These are phyloP conservation scores for Rotaria macrura DNA, from an alignment of 2,888 invertebrate species.

Conservation along the genomic window DNA sequence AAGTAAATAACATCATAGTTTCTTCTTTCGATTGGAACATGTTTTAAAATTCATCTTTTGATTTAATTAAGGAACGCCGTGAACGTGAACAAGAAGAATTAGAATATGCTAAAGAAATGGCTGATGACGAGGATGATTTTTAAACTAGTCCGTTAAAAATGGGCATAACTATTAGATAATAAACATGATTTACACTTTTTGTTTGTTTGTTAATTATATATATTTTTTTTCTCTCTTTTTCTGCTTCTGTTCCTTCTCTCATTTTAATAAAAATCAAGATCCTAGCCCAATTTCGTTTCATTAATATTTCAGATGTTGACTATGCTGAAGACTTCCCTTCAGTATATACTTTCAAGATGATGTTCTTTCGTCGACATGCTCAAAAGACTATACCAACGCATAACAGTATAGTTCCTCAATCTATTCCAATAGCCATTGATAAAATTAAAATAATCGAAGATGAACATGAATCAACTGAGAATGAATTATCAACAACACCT, in stretches of 20 bases:
- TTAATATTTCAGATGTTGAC: background rate
- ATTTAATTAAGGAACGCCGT: constrained; percentile 36
- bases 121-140: constrained; percentile 33
- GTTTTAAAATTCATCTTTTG: constrained; percentile 39
- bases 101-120: constrained; percentile 33
- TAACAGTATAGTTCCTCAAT: background rate
- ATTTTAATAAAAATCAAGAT: background rate
- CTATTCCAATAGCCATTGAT: background rate
- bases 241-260: background rate
- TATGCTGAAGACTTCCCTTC: background rate
- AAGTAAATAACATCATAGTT: constrained; percentile 48
- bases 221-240: background rate
- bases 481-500: background rate
- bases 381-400: background rate
- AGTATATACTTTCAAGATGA: constrained; percentile 13
- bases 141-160: background rate
- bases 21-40: constrained; percentile 29
- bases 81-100: constrained; percentile 34
- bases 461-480: background rate
- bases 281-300: background rate
- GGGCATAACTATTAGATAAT: background rate
- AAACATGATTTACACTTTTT: background rate
- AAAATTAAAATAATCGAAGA: background rate
- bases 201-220: too few species aligned
- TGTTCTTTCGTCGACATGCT: constrained; percentile 21